Evolutionary conservation across 1,140 invertebrate species (phyloP).

Genomic region (Epicauta chinensis): DNA sequence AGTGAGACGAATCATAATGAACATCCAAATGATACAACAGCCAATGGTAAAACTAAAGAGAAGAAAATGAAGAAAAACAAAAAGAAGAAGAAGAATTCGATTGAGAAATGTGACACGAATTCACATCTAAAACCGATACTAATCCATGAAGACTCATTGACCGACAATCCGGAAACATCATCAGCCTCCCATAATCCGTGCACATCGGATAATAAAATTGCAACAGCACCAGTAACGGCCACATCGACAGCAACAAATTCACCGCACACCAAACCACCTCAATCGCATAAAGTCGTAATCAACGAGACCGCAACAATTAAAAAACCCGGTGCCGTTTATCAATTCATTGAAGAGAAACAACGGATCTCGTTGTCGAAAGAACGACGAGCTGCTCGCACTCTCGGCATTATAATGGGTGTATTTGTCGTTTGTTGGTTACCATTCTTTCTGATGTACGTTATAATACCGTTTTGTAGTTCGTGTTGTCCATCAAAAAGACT

Average conservation of each 20-base stretch:
- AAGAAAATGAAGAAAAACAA: constrained; percentile 28
- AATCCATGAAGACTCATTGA: constrained; percentile 57
- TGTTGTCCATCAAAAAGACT: constrained; percentile 74
- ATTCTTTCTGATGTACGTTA: constrained; percentile 93
- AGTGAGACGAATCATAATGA: constrained; percentile 67
- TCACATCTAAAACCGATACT: constrained; percentile 51
- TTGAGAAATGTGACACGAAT: constrained; percentile 44
- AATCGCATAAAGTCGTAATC: constrained; percentile 34
- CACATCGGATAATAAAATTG: constrained; percentile 24
- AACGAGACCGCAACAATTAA: constrained; percentile 36
- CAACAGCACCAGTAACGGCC: constrained; percentile 36
- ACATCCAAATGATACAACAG: constrained; percentile 43
- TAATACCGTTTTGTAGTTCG: constrained; percentile 74
- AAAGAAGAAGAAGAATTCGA: constrained; percentile 41
- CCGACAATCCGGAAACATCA: constrained; percentile 49
- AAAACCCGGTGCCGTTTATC: constrained; percentile 63
- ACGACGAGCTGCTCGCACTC: constrained; percentile 80
- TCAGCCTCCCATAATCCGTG: constrained; percentile 26
- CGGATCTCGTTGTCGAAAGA: constrained; percentile 89
- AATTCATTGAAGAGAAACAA: constrained; percentile 91
- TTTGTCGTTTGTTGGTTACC: constrained; percentile 96
- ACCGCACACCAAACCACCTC: constrained; percentile 40
- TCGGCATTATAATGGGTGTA: constrained; percentile 92
- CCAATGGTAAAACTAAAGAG: constrained; percentile 46
- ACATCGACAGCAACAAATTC: constrained; percentile 30